These are phyloP conservation scores for Zeugodacus cucurbitae DNA, from an alignment of 1,140 invertebrate species.

Conservation along the genomic window DNA sequence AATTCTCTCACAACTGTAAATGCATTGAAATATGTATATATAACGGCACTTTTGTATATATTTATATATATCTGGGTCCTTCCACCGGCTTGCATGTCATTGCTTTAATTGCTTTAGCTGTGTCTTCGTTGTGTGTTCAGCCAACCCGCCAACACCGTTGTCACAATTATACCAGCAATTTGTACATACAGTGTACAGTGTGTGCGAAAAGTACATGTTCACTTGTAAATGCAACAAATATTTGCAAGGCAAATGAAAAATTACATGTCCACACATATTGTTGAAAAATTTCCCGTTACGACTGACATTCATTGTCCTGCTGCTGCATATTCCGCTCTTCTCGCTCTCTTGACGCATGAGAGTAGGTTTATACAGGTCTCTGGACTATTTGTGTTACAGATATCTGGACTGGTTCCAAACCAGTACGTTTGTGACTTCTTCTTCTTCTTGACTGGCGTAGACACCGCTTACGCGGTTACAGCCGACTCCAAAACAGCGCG, in stretches of 20 bases:
- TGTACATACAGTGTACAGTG: neutral
- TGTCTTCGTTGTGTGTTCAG: neutral
- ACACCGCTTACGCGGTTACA: no score
- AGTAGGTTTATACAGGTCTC: no score
- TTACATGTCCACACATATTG: neutral
- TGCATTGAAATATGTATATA: neutral
- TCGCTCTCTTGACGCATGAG: no score
- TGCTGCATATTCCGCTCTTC: neutral
- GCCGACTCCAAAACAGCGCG: no score
- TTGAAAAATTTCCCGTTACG: neutral
- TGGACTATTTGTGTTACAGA: no score
- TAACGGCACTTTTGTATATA: neutral
- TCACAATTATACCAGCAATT: neutral
- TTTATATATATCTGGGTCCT: neutral
- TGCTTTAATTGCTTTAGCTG: constrained; percentile 25
- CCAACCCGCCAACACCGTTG: neutral
- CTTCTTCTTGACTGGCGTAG: no score
- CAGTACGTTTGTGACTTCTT: no score
- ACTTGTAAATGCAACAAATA: neutral
- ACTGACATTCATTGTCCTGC: neutral
- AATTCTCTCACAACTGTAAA: neutral
- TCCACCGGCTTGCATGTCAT: neutral
- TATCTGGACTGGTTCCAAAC: no score
- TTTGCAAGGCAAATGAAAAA: neutral
- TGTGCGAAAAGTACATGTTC: neutral